These are phyloP conservation scores for Lepidochitona cinerea DNA, from an alignment of 2,888 invertebrate genomes.

Conservation along the genomic window DNA sequence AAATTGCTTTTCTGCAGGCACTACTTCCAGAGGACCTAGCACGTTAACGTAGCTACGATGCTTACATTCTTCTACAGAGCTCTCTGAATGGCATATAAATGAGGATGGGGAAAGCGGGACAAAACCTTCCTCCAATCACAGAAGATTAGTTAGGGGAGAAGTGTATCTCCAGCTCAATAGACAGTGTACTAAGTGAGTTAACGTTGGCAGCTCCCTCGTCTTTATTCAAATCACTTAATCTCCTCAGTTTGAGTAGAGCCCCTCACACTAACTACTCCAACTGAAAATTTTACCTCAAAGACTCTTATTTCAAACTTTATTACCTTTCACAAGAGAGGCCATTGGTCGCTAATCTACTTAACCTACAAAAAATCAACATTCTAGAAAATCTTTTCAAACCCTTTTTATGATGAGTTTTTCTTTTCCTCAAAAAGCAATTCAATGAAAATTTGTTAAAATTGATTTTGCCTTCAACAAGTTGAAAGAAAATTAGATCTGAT, in stretches of 20 bases:
- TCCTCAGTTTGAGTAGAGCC: neutral
- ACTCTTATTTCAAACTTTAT: neutral
- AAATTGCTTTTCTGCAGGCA: neutral
- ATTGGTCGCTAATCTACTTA: too few species aligned
- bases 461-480: too few species aligned
- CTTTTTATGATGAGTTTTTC: too few species aligned
- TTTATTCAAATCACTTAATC: neutral
- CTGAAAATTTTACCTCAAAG: neutral
- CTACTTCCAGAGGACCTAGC: neutral
- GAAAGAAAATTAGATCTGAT: too few species aligned
- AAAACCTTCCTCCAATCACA: constrained; percentile 1
- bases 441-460: too few species aligned
- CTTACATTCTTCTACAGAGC: neutral
- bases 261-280: neutral
- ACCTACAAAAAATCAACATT: too few species aligned
- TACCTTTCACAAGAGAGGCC: too few species aligned
- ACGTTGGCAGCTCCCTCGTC: neutral
- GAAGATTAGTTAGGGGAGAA: neutral
- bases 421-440: too few species aligned
- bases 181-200: neutral
- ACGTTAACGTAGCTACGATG: neutral
- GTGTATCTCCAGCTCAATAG: neutral
- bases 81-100: neutral
- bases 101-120: neutral
- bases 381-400: too few species aligned